These are phyloP conservation scores for Chelonia mydas DNA, from an alignment of 2,797 vertebrate species.

Conservation along the genomic window DNA sequence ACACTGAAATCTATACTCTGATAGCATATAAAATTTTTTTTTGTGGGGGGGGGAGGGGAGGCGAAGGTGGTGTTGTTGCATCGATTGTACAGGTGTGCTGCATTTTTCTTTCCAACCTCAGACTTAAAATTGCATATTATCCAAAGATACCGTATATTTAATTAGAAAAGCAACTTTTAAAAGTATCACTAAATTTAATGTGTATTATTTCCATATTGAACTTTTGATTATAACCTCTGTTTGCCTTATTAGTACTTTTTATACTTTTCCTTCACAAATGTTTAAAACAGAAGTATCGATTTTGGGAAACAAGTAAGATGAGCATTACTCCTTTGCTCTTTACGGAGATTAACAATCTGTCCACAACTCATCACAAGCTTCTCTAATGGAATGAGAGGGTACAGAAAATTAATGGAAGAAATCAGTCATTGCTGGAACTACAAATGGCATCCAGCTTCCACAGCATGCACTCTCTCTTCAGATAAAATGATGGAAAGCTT, in stretches of 20 bases:
- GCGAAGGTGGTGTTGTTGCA: fast-evolving
- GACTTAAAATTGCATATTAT: not conserved
- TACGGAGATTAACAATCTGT: fast-evolving
- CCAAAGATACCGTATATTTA: fast-evolving
- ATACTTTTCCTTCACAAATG: not conserved
- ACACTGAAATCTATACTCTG: fast-evolving
- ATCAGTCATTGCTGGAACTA: constrained; percentile 11
- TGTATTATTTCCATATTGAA: fast-evolving
- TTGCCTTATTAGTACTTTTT: not conserved
- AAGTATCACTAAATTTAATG: not conserved
- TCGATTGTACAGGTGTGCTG: too few species aligned
- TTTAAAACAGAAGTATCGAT: fast-evolving
- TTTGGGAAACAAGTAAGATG: not conserved
- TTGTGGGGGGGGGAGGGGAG: not conserved
- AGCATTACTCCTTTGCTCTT: fast-evolving
- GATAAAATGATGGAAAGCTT: not conserved
- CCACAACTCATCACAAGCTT: not conserved
- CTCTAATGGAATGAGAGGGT: not conserved
- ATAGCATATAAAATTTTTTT: fast-evolving
- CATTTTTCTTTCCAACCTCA: not conserved
- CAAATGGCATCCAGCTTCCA: constrained; percentile 4
- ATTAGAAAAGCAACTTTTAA: not conserved
- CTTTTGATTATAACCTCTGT: not conserved
- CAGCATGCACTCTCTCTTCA: not conserved
- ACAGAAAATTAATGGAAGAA: constrained; percentile 25